Conservation (phyloP, 92 coral and sea anemone species). For the Epizoanthus illoricatus region DNA sequence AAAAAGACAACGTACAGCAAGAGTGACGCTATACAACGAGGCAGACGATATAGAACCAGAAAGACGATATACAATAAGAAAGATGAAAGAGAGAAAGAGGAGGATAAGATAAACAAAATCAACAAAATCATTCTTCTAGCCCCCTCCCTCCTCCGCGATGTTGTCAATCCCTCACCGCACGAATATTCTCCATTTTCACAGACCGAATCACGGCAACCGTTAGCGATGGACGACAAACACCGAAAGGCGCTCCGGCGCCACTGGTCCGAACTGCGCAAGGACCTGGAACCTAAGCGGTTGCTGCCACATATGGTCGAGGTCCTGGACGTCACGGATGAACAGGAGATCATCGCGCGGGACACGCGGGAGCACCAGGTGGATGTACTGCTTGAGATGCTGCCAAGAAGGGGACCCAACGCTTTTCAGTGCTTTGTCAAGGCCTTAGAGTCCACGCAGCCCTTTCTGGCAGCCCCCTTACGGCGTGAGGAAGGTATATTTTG, state of each 20-base stretch:
- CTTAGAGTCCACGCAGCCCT: constrained; percentile 59
- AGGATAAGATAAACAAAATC: too few species aligned
- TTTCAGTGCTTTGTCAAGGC: constrained; percentile 69
- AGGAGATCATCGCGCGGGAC: constrained; percentile 58
- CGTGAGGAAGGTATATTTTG: constrained; percentile 57
- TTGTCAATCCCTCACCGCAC: too few species aligned
- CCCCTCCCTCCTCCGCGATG: too few species aligned
- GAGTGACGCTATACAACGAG: too few species aligned
- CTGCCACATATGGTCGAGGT: constrained; percentile 66
- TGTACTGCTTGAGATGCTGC: constrained; percentile 70
- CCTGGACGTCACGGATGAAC: constrained; percentile 68
- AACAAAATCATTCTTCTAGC: too few species aligned
- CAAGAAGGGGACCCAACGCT: constrained; percentile 82
- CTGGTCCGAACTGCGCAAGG: constrained; percentile 57
- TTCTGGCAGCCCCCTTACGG: constrained; percentile 52
- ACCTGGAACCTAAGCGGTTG: constrained; percentile 78
- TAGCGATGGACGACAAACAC: constrained; percentile 64
- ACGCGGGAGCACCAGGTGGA: constrained; percentile 74
- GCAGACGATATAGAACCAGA: too few species aligned
- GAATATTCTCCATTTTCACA: too few species aligned
- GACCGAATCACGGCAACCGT: background rate
- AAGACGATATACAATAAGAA: too few species aligned
- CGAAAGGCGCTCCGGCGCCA: constrained; percentile 62
- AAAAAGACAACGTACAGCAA: too few species aligned
- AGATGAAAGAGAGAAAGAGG: too few species aligned